Evolutionary conservation across 1,140 invertebrate species (phyloP).

Genomic region (Mylabris phalerata): DNA sequence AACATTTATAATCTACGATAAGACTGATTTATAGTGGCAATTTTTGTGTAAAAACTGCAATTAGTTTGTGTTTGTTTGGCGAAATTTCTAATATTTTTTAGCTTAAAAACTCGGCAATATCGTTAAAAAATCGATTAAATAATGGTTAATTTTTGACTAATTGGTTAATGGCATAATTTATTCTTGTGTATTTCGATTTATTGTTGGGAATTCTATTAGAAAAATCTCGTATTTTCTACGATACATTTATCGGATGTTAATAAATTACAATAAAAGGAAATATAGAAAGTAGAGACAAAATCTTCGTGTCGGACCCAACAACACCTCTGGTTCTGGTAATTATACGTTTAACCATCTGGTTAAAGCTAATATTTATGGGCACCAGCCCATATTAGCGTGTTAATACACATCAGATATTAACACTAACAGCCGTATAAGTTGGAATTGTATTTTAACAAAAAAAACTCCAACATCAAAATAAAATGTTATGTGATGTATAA

Average conservation of each 20-base stretch:
- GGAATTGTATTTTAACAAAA: slow-evolving; percentile 2
- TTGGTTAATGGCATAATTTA: too few species aligned
- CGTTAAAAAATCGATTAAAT: too few species aligned
- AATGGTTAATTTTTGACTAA: too few species aligned
- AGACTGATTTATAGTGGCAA: too few species aligned
- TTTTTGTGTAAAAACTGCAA: too few species aligned
- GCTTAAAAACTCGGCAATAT: too few species aligned
- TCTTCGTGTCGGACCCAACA: slow-evolving; percentile 21
- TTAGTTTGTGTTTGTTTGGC: too few species aligned
- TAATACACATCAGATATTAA: slow-evolving; percentile 31
- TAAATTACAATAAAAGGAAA: slow-evolving; percentile 11
- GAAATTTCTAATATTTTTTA: too few species aligned
- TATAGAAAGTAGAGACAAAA: slow-evolving; percentile 17
- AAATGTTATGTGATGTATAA: background rate
- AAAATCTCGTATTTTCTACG: too few species aligned
- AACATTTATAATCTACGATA: too few species aligned
- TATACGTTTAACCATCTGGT: slow-evolving; percentile 27
- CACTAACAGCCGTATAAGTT: background rate
- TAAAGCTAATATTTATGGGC: slow-evolving; percentile 34
- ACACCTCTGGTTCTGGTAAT: slow-evolving; percentile 32
- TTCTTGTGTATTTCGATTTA: too few species aligned
- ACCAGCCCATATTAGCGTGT: slow-evolving; percentile 34
- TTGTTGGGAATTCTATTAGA: too few species aligned
- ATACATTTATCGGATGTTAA: background rate
- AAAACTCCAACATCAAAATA: background rate